Evolutionary conservation across 2,113 vertebrate genomes (phyloP).

Genomic region (Silurus meridionalis): DNA sequence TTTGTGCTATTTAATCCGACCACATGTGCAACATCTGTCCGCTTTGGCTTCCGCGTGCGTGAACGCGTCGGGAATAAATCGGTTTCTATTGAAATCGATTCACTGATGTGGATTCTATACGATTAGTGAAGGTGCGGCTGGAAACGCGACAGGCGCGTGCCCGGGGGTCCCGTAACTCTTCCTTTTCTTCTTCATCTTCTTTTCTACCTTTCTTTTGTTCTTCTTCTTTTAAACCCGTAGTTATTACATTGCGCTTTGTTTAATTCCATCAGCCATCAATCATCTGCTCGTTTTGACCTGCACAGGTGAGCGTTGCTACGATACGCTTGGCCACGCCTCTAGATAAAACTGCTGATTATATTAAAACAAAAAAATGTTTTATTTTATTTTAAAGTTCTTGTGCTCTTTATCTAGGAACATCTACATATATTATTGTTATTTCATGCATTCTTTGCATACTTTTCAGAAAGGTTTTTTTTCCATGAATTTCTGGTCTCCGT

Average conservation of each 20-base stretch:
- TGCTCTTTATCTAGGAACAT: background rate
- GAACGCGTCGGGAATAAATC: background rate
- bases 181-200: too few species aligned
- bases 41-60: too few species aligned
- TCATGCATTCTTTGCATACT: background rate
- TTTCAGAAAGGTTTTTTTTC: background rate
- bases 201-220: too few species aligned
- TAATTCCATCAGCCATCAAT: background rate
- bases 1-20: background rate
- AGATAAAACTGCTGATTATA: background rate
- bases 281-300: background rate
- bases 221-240: background rate
- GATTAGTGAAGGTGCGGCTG: background rate
- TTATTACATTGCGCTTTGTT: background rate
- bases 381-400: background rate
- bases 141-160: background rate
- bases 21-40: constrained; percentile 25
- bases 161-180: too few species aligned
- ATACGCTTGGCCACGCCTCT: background rate
- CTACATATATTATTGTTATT: background rate
- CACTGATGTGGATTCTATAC: too few species aligned
- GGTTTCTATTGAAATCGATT: too few species aligned
- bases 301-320: background rate
- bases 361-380: too few species aligned
- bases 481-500: background rate